phyloP scores from a whole-genome alignment of 2,888 invertebrate species.

The Thumatha senex region DNA sequence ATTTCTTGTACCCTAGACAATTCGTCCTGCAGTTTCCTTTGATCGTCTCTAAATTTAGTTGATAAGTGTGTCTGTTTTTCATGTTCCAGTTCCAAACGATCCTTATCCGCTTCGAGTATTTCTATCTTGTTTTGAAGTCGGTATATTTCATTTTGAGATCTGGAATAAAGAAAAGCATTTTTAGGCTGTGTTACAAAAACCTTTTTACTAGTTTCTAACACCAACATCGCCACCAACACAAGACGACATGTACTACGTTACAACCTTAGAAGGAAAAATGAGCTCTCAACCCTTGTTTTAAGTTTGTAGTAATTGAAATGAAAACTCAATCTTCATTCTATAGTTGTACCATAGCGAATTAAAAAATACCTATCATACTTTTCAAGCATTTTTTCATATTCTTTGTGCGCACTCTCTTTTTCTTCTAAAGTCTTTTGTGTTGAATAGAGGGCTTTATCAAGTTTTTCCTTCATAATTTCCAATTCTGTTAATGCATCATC shows the following conservation, averaged over 20 bases:
- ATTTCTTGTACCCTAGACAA: slow-evolving; percentile 93
- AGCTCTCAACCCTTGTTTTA: not conserved
- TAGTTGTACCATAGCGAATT: slow-evolving; percentile 26
- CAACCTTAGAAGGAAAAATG: not conserved
- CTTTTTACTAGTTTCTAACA: slow-evolving; percentile 24
- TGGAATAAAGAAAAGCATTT: slow-evolving; percentile 59
- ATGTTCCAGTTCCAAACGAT: slow-evolving; percentile 91
- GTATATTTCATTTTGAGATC: slow-evolving; percentile 95
- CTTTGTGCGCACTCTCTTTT: slow-evolving; percentile 93
- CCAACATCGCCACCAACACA: slow-evolving; percentile 63
- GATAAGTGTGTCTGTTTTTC: slow-evolving; percentile 92
- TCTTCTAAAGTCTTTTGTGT: slow-evolving; percentile 94
- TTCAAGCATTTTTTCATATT: slow-evolving; percentile 95
- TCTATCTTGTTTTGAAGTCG: slow-evolving; percentile 95
- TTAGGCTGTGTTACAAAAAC: slow-evolving; percentile 11
- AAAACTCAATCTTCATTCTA: not conserved
- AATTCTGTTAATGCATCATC: slow-evolving; percentile 94
- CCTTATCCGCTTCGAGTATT: slow-evolving; percentile 93
- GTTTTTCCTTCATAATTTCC: slow-evolving; percentile 93
- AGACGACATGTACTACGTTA: slow-evolving; percentile 57
- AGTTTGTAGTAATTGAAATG: not conserved
- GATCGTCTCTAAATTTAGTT: slow-evolving; percentile 92
- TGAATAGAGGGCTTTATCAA: slow-evolving; percentile 93
- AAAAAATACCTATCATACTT: slow-evolving; percentile 92
- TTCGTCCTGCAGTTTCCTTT: slow-evolving; percentile 94